Conservation (phyloP, 2,113 vertebrate species). For the Himantopus leucocephalus region DNA sequence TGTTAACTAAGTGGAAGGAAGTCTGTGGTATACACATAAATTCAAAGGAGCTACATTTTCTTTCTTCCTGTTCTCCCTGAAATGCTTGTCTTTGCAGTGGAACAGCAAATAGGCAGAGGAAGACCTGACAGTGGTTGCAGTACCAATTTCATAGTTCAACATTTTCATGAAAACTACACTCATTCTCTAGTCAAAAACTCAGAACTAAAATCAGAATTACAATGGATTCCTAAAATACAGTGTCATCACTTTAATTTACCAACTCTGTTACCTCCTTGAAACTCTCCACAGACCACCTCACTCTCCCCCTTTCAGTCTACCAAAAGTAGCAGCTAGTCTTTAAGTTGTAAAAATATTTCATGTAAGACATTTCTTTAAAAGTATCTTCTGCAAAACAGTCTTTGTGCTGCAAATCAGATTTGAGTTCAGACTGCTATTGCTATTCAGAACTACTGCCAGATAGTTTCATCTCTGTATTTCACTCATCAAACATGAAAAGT, state of each 20-base stretch:
- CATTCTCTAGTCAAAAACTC: not conserved
- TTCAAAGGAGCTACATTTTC: not conserved
- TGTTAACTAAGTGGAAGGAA: not conserved
- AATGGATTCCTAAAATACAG: not conserved
- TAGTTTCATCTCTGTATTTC: not conserved
- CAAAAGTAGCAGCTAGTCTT: not conserved
- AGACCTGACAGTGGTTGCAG: not conserved
- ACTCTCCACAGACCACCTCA: not conserved
- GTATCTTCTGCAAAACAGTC: not conserved
- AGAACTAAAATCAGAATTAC: not conserved
- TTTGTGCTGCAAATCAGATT: not conserved
- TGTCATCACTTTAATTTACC: not conserved
- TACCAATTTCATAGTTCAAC: not conserved
- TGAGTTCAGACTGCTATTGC: not conserved
- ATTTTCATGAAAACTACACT: not conserved
- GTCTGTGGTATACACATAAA: not conserved
- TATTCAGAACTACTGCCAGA: not conserved
- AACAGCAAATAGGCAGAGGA: not conserved
- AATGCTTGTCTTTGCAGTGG: not conserved
- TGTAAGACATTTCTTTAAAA: accelerated
- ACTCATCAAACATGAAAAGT: not conserved
- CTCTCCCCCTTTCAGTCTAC: not conserved
- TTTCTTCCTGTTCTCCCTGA: not conserved
- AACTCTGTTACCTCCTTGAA: not conserved
- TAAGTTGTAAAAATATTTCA: not conserved